phyloP scores from a whole-genome alignment of 2,888 invertebrate genomes.

The Vesta saturnalis region DNA sequence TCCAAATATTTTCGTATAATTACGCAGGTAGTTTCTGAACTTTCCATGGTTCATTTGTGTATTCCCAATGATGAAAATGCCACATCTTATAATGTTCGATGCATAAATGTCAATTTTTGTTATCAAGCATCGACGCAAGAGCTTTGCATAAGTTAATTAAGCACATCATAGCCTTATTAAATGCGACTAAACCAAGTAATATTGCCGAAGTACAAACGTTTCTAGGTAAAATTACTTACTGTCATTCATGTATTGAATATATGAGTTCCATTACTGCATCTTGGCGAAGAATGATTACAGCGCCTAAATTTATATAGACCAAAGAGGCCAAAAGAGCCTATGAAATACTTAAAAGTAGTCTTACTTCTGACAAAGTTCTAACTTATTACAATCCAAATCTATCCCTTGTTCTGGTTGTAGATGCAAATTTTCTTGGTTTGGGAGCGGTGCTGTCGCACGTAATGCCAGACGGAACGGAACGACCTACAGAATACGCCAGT shows the following conservation, averaged over 20 bases:
- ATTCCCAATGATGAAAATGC: too few species aligned
- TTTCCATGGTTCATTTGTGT: too few species aligned
- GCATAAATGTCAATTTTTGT: too few species aligned
- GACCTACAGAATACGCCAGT: not conserved
- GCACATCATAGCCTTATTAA: not conserved
- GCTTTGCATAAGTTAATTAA: too few species aligned
- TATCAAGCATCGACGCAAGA: too few species aligned
- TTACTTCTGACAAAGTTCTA: not conserved
- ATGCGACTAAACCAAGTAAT: not conserved
- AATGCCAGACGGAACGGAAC: too few species aligned
- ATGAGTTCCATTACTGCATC: not conserved
- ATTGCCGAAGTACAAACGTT: not conserved
- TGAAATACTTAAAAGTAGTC: not conserved
- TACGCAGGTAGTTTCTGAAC: too few species aligned
- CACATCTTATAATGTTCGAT: too few species aligned
- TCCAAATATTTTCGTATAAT: too few species aligned
- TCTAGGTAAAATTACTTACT: too few species aligned
- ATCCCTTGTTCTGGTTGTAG: not conserved
- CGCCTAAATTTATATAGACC: not conserved
- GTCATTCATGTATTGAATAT: not conserved
- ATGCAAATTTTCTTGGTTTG: too few species aligned
- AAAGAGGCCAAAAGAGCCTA: not conserved
- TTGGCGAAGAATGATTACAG: not conserved
- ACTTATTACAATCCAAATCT: not conserved
- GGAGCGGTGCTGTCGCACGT: too few species aligned